Conservation (phyloP, 2,797 vertebrate genomes). For the Acanthis flammea region DNA sequence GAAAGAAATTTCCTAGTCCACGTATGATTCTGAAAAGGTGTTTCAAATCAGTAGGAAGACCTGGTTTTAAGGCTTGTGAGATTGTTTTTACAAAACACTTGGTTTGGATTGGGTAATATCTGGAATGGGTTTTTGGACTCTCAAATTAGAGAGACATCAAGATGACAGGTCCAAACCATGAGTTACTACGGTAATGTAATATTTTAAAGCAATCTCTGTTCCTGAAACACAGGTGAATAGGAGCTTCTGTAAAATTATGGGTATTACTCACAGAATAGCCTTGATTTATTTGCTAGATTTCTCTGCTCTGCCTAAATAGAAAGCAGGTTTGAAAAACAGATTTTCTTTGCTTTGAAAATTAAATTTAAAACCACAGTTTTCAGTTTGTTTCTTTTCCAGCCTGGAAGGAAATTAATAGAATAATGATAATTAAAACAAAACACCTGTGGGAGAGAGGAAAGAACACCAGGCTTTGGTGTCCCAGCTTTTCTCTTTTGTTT, state of each 20-base stretch:
- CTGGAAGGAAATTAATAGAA: neutral
- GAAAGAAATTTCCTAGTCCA: neutral
- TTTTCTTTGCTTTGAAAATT: constrained; percentile 12
- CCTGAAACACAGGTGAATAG: neutral
- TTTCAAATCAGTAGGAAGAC: constrained; percentile 1
- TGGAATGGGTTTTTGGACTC: constrained; percentile 37
- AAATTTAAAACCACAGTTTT: neutral
- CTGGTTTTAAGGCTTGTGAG: constrained; percentile 3
- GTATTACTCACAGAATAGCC: neutral
- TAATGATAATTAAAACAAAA: neutral
- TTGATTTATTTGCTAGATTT: neutral
- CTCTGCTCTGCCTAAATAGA: neutral
- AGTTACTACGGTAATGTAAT: neutral
- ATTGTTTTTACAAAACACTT: constrained; percentile 22
- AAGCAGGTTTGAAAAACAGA: neutral
- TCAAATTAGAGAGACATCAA: constrained; percentile 5
- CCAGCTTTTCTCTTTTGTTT: neutral
- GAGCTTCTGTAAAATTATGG: neutral
- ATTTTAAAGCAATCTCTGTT: constrained; percentile 28
- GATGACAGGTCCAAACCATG: constrained; percentile 8
- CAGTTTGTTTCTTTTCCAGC: neutral
- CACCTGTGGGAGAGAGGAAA: neutral
- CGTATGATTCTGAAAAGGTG: neutral
- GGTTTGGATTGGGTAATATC: neutral
- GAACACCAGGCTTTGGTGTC: neutral